Evolutionary conservation across 30 jellyfish, hydroid and myxozoan species (phyloP).

Genomic region (Nemopilema nomurai): DNA sequence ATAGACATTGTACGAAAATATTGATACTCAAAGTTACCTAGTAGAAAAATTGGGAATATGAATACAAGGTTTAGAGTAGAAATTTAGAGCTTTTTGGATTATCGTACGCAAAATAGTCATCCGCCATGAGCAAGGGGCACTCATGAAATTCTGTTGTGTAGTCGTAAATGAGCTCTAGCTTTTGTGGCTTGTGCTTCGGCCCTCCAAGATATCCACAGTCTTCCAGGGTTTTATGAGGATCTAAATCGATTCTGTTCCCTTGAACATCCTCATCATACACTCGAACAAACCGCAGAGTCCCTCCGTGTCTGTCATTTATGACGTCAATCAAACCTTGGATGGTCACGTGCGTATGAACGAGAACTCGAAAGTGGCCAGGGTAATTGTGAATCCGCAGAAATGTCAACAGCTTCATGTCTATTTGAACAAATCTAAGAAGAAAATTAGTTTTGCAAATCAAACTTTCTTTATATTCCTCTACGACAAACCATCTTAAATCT

Average conservation of each 20-base stretch:
- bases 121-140: slow-evolving; percentile 62
- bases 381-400: slow-evolving; percentile 41
- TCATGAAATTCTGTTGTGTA: slow-evolving; percentile 67
- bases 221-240: slow-evolving; percentile 55
- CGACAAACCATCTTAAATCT: too few species aligned
- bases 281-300: slow-evolving; percentile 42
- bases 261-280: slow-evolving; percentile 45
- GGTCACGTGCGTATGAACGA: slow-evolving; percentile 65
- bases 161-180: slow-evolving; percentile 52
- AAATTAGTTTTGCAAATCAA: background rate
- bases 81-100: slow-evolving; percentile 1
- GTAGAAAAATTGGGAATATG: too few species aligned
- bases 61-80: background rate
- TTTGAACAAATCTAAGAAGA: slow-evolving; percentile 44
- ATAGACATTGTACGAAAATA: too few species aligned
- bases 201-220: slow-evolving; percentile 74
- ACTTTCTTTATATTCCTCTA: background rate
- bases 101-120: slow-evolving; percentile 56
- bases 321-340: slow-evolving; percentile 61
- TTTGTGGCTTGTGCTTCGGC: slow-evolving; percentile 62
- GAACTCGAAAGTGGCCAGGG: slow-evolving; percentile 73
- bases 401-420: slow-evolving; percentile 57
- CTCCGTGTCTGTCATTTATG: slow-evolving; percentile 60
- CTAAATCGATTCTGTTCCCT: slow-evolving; percentile 37
- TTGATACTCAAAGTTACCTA: too few species aligned